Base-by-base conservation (phyloP, 1,140 invertebrate species). In the Lepidurus couesii region DNA sequence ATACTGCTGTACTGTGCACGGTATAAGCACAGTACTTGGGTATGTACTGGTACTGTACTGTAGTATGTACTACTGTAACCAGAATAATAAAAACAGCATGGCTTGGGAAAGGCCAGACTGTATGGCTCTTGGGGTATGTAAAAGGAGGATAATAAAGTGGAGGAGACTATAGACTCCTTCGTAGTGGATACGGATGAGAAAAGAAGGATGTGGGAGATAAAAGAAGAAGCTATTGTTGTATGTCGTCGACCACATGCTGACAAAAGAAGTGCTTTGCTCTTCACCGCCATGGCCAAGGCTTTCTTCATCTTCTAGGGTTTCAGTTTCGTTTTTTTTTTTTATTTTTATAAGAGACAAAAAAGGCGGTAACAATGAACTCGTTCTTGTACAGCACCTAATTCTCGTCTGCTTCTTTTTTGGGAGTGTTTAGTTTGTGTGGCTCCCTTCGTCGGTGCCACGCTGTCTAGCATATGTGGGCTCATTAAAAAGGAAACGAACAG, bases 221-320 rank as follows among this genome's bases (percentile, higher is more conserved):
- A n/a, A 65, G 53, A 34, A 34, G 53, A 65, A 65, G 53, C 53
- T 65, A n/a, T 65, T 65, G 53, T 65, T 34, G 53, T 65, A 7
- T 65, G 2, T 65, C 53, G 53, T n/a, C 53, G 53, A 65, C 53
- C 53, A 65, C 53, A 65, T 65, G 53, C 53, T 65, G 53, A 65
- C 53, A 65, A 65, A 65, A 65, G 53, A 65, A 65, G 8, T 9
- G 53, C 53, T 65, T 65, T 65, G 53, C n/a, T 21, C 8, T 65
- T 16, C 13, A 21, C 53, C 53, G 53, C 53, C 53, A 9, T 65
- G 21, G 53, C 21, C 53, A 1, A 7, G 16, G 13, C 21, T 65
- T 65, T 21, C 21, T 65, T 65, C 53, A 16, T 65, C 53, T 65
- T 65, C 53, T 9, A 34, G 3, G 34, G 34, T 34, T 34, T 34